Evolutionary conservation across 2,888 invertebrate genomes (phyloP).

Genomic region (Trichacis sp.): DNA sequence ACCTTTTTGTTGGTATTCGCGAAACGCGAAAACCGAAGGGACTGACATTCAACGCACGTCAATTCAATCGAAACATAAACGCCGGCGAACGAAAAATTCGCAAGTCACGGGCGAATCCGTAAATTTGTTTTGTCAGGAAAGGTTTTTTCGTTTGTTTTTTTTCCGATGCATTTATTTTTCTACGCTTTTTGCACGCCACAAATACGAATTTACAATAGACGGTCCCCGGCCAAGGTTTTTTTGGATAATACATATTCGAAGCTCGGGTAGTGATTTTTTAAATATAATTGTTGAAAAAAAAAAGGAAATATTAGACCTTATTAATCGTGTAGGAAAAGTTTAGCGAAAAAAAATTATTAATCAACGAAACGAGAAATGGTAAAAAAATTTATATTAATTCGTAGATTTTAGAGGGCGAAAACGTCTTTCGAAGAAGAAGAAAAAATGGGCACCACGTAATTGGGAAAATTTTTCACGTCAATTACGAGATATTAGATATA

Average conservation of each 20-base stretch:
- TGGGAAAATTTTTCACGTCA: not conserved
- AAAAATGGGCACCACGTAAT: slow-evolving; percentile 25
- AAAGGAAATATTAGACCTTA: slow-evolving; percentile 30
- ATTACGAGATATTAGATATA: not conserved
- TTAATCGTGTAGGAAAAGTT: slow-evolving; percentile 36
- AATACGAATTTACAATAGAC: not conserved
- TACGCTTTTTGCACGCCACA: slow-evolving; percentile 6
- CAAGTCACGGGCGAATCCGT: slow-evolving; percentile 17
- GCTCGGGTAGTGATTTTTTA: slow-evolving; percentile 32
- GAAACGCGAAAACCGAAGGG: too few species aligned
- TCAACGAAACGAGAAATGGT: slow-evolving; percentile 50
- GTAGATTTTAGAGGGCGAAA: slow-evolving; percentile 32
- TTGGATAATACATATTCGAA: slow-evolving; percentile 30
- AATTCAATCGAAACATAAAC: slow-evolving; percentile 24
- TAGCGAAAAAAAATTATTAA: slow-evolving; percentile 45
- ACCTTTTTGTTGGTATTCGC: too few species aligned
- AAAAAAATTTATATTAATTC: slow-evolving; percentile 20
- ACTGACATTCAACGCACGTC: too few species aligned
- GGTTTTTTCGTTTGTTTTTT: slow-evolving; percentile 24
- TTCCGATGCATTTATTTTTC: slow-evolving; percentile 21
- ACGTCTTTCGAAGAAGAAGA: slow-evolving; percentile 32
- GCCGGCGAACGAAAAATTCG: not conserved
- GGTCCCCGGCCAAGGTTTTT: not conserved
- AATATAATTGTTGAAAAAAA: slow-evolving; percentile 35
- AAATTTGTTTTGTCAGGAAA: slow-evolving; percentile 17